These are phyloP conservation scores for Aphelenchoides besseyi DNA, from an alignment of 1,140 invertebrate species.

Conservation along the genomic window DNA sequence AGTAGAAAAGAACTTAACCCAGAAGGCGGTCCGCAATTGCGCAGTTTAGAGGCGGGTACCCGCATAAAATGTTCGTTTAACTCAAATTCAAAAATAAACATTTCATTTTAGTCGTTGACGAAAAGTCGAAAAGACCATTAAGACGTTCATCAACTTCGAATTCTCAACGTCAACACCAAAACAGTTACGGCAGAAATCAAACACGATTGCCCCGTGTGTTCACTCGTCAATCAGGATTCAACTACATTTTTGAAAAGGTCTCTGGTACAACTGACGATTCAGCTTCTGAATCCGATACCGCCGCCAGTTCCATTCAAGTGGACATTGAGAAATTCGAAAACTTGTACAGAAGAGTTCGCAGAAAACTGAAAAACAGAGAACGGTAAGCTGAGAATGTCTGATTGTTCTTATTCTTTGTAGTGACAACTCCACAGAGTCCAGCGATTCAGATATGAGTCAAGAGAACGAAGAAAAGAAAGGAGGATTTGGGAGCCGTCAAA, in stretches of 20 bases:
- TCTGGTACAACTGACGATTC: background rate
- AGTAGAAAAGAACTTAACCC: no score
- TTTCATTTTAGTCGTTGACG: background rate
- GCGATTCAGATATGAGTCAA: background rate
- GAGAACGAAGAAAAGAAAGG: slow-evolving; percentile 16
- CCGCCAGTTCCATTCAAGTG: background rate
- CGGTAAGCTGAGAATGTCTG: slow-evolving; percentile 11
- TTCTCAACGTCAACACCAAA: background rate
- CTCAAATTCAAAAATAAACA: no score
- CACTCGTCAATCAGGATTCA: slow-evolving; percentile 7
- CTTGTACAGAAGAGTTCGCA: slow-evolving; percentile 9
- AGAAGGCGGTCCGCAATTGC: no score
- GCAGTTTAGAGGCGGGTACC: no score
- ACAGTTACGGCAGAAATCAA: background rate
- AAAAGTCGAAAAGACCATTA: background rate
- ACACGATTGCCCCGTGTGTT: background rate
- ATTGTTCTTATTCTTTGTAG: background rate
- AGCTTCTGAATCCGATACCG: background rate
- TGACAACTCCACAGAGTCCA: background rate
- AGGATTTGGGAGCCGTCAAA: slow-evolving; percentile 38
- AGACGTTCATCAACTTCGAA: background rate
- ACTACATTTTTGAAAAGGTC: slow-evolving; percentile 7
- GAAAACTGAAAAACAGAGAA: slow-evolving; percentile 17
- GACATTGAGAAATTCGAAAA: slow-evolving; percentile 19
- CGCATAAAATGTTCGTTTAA: no score